These are phyloP conservation scores for Corbicula japonica DNA, from an alignment of 2,888 invertebrate species.

Conservation along the genomic window DNA sequence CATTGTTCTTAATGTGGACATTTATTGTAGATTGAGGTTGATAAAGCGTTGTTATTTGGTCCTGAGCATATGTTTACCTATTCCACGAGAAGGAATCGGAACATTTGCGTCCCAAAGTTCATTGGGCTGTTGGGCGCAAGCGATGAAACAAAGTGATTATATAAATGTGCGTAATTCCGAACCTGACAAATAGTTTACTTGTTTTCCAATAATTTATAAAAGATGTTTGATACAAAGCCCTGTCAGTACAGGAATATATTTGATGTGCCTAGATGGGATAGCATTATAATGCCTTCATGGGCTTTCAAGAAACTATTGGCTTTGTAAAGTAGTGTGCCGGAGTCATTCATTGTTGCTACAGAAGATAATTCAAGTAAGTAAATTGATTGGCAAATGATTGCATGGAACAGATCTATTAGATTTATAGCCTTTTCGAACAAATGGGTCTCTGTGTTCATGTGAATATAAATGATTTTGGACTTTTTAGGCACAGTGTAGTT, in stretches of 20 bases:
- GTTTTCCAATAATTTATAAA: conserved; percentile 56
- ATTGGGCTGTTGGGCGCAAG: conserved; percentile 44
- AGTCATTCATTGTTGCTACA: no score
- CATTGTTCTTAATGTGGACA: conserved; percentile 27
- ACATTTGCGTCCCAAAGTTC: conserved; percentile 43
- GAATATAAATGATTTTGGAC: no score
- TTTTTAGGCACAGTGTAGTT: no score
- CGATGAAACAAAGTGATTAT: no score
- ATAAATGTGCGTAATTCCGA: conserved; percentile 38
- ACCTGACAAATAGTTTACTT: conserved; percentile 33
- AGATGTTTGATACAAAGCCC: conserved; percentile 33
- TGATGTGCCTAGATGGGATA: conserved; percentile 33
- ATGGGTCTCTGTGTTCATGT: no score
- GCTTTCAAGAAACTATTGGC: no score
- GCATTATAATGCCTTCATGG: no score
- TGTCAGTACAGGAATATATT: conserved; percentile 27
- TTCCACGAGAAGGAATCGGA: conserved; percentile 31
- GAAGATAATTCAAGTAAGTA: conserved; percentile 38
- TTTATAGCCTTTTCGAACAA: no score
- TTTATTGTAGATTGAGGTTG: conserved; percentile 47
- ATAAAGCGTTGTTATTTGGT: conserved; percentile 46
- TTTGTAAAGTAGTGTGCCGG: no score
- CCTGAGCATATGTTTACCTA: conserved; percentile 61
- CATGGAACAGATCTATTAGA: neutral
- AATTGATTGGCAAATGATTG: conserved; percentile 27